phyloP scores from a whole-genome alignment of 2,113 vertebrate genomes.

The Zapus hudsonius region DNA sequence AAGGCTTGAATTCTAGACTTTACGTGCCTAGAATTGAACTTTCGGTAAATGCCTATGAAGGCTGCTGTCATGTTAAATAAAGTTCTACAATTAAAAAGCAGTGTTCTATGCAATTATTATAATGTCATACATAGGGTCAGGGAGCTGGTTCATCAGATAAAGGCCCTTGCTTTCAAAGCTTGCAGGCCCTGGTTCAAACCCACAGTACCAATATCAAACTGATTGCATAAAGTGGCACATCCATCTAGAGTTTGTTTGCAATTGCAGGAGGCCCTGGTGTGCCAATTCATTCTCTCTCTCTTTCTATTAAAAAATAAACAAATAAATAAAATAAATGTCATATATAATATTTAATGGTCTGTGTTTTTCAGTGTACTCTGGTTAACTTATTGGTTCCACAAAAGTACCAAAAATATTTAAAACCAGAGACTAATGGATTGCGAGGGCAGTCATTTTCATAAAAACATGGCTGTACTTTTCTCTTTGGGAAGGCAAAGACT shows the following conservation, averaged over 20 bases:
- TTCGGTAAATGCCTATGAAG: background rate
- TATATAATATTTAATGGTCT: background rate
- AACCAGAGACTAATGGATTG: background rate
- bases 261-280: no score
- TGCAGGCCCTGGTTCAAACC: no score
- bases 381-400: background rate
- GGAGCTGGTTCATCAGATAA: no score
- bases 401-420: background rate
- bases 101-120: no score
- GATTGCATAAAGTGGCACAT: no score
- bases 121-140: no score
- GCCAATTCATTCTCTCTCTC: no score
- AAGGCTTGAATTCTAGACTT: background rate
- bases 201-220: no score
- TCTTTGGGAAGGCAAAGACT: background rate
- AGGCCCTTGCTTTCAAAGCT: no score
- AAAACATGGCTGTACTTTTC: background rate
- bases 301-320: no score
- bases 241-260: no score
- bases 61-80: background rate
- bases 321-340: no score
- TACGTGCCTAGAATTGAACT: background rate
- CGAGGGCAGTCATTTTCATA: conserved; percentile 13
- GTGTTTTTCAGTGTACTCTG: background rate
- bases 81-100: background rate